These are phyloP conservation scores for Cynodonichthys magdalenae DNA, from an alignment of 2,797 vertebrate genomes.

Conservation along the genomic window DNA sequence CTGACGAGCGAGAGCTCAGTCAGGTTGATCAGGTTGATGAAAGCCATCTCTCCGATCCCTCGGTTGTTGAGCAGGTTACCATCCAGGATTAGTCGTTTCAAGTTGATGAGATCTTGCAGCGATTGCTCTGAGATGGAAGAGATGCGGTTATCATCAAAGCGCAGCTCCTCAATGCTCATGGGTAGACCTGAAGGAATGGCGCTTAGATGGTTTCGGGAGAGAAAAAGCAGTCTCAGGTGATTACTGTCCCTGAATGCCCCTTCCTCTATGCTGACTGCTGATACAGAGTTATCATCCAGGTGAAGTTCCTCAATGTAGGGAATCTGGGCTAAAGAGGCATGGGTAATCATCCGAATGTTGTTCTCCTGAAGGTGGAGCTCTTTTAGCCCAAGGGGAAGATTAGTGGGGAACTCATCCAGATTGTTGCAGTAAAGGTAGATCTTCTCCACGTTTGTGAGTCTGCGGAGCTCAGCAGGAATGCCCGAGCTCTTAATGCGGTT, in stretches of 20 bases:
- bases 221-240: slow-evolving; percentile 95
- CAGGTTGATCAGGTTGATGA: slow-evolving; percentile 94
- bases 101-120: slow-evolving; percentile 96
- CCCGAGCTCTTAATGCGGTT: slow-evolving; percentile 99
- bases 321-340: slow-evolving; percentile 93
- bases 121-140: slow-evolving; percentile 95
- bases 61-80: slow-evolving; percentile 98
- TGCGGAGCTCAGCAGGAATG: slow-evolving; percentile 92
- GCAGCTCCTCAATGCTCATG: slow-evolving; percentile 96
- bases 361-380: slow-evolving; percentile 99
- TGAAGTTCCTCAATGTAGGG: slow-evolving; percentile 98
- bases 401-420: slow-evolving; percentile 98
- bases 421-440: slow-evolving; percentile 99
- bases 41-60: slow-evolving; percentile 94
- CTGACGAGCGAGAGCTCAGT: slow-evolving; percentile 96
- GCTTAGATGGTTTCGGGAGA: slow-evolving; percentile 98
- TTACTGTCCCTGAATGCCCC: slow-evolving; percentile 96
- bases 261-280: slow-evolving; percentile 98
- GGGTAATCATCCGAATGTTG: slow-evolving; percentile 97
- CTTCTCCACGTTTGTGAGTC: slow-evolving; percentile 92
- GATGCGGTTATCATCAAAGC: slow-evolving; percentile 99
- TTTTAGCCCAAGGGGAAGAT: slow-evolving; percentile 94
- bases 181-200: slow-evolving; percentile 97
- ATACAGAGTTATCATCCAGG: slow-evolving; percentile 99
- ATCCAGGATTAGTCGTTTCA: slow-evolving; percentile 96